phyloP scores from a whole-genome alignment of 1,140 invertebrate species.

The Drosophila neocordata region DNA sequence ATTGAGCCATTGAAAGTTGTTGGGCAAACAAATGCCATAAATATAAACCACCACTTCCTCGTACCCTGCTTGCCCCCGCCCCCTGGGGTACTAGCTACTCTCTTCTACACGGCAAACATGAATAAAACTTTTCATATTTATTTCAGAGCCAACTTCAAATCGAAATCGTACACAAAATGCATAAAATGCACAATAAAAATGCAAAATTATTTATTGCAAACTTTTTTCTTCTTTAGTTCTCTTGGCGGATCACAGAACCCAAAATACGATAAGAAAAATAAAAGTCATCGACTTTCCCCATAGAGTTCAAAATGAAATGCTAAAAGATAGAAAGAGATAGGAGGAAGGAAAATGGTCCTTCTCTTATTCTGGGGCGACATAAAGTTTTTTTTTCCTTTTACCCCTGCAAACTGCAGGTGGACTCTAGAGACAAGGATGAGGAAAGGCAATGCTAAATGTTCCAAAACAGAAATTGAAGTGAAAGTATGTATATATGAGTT shows the following conservation, averaged over 20 bases:
- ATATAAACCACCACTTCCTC: conserved; percentile 42
- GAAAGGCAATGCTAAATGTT: conserved; percentile 39
- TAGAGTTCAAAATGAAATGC: conserved; percentile 21
- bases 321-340: not conserved
- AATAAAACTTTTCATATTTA: conserved; percentile 81
- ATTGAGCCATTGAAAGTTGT: conserved; percentile 79
- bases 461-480: conserved; percentile 55
- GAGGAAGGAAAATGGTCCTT: conserved; percentile 18
- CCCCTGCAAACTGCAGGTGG: conserved; percentile 44
- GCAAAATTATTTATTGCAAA: conserved; percentile 80
- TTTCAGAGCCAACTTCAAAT: conserved; percentile 76
- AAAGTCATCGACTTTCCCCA: conserved; percentile 31
- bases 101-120: conserved; percentile 57
- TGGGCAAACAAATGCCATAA: conserved; percentile 79
- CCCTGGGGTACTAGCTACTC: not conserved
- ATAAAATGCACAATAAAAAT: conserved; percentile 81
- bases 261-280: conserved; percentile 32
- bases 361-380: conserved; percentile 37
- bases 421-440: not conserved
- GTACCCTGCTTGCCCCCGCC: not conserved
- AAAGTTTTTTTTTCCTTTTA: conserved; percentile 41
- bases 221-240: conserved; percentile 37
- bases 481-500: conserved; percentile 37
- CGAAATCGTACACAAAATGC: conserved; percentile 66
- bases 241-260: conserved; percentile 46